phyloP scores from a whole-genome alignment of 2,888 invertebrate species.

The Patella ulyssiponensis region DNA sequence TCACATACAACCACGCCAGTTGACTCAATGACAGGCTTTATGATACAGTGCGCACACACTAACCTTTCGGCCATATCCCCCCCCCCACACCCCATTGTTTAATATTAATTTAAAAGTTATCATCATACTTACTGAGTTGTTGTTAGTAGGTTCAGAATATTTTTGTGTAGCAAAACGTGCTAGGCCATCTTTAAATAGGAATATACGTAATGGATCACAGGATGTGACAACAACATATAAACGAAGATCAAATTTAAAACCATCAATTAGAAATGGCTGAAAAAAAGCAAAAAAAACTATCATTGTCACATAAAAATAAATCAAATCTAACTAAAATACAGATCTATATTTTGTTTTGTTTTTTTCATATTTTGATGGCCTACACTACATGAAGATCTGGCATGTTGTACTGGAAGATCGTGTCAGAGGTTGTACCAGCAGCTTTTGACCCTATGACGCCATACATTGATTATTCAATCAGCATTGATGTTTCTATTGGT shows the following conservation, averaged over 20 bases:
- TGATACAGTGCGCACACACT: too few relatives aligned
- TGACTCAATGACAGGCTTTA: too few relatives aligned
- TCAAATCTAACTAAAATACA: background rate
- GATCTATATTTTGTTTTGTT: background rate
- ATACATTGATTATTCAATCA: too few relatives aligned
- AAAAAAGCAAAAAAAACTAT: conserved; percentile 39
- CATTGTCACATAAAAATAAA: background rate
- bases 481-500: too few relatives aligned
- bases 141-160: conserved; percentile 86
- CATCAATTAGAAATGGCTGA: conserved; percentile 89
- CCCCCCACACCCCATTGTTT: background rate
- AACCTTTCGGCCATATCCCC: background rate
- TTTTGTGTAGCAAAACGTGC: conserved; percentile 90
- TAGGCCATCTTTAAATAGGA: conserved; percentile 92
- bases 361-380: too few relatives aligned
- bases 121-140: conserved; percentile 78
- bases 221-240: conserved; percentile 91
- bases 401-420: too few relatives aligned
- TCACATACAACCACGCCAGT: too few relatives aligned
- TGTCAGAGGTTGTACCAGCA: too few relatives aligned
- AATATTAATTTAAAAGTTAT: background rate
- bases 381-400: too few relatives aligned
- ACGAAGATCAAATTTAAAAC: conserved; percentile 92
- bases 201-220: conserved; percentile 90
- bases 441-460: too few relatives aligned